Evolutionary conservation across 2,888 invertebrate genomes (phyloP).

Genomic region (Nomada flava): DNA sequence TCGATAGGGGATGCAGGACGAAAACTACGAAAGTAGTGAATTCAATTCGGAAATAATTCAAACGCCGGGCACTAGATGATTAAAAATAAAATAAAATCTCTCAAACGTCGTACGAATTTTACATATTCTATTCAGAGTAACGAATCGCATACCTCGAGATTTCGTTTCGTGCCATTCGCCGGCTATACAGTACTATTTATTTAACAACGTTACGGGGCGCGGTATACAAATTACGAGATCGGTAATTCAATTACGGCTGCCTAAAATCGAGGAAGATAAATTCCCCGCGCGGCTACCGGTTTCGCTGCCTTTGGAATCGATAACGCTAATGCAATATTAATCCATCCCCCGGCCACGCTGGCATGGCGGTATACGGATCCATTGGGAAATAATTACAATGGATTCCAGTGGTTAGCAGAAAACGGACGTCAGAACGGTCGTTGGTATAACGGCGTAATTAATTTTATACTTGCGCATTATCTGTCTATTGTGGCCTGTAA

Average conservation of each 20-base stretch:
- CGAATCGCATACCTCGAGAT: background rate
- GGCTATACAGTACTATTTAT: background rate
- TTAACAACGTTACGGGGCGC: background rate
- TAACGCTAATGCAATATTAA: conserved; percentile 51
- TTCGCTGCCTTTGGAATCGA: conserved; percentile 40
- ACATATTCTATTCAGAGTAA: no score
- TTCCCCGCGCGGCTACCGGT: conserved; percentile 19
- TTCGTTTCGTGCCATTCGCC: background rate
- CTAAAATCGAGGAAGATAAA: conserved; percentile 44
- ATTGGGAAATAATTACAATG: conserved; percentile 57
- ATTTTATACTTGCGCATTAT: conserved; percentile 45
- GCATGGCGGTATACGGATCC: conserved; percentile 26
- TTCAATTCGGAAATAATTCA: no score
- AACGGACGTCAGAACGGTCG: conserved; percentile 30
- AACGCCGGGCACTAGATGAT: no score
- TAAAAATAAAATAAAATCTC: no score
- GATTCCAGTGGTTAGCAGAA: conserved; percentile 47
- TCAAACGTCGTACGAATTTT: no score
- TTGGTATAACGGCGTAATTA: conserved; percentile 37
- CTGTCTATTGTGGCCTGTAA: conserved; percentile 28
- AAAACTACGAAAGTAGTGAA: no score
- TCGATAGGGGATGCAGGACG: no score
- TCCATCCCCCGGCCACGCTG: conserved; percentile 9
- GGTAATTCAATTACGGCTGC: conserved; percentile 30
- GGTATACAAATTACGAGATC: conserved; percentile 24